Evolutionary conservation across 1,140 invertebrate species (phyloP).

Genomic region (Amphibalanus amphitrite): DNA sequence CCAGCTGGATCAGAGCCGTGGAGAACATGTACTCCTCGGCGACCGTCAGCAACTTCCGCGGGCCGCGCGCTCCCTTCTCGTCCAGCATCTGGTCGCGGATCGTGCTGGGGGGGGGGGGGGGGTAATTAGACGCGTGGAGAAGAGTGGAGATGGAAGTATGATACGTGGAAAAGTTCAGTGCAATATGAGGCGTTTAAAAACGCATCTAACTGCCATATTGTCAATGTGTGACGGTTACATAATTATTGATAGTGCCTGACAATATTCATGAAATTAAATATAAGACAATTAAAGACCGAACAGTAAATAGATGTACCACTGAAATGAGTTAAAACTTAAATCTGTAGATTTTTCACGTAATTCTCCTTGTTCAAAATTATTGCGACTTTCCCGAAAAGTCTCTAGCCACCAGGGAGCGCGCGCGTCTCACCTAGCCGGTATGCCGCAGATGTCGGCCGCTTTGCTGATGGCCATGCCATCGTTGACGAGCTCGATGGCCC

Average conservation of each 20-base stretch:
- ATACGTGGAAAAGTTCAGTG: no score
- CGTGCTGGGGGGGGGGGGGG: neutral
- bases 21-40: conserved; percentile 4
- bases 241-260: no score
- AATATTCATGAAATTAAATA: neutral
- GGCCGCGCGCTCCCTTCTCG: neutral
- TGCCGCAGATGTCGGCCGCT: neutral
- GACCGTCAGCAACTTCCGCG: neutral
- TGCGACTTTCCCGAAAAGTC: neutral
- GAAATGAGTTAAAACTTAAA: neutral
- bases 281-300: neutral
- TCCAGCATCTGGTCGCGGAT: neutral
- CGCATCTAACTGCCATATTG: no score
- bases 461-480: neutral
- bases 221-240: no score
- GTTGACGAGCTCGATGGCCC: neutral
- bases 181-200: no score
- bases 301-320: neutral
- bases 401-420: neutral
- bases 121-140: no score
- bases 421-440: neutral
- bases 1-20: conserved; percentile 1
- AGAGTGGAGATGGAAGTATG: no score
- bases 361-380: neutral
- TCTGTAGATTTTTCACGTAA: neutral